Percentiles rank a stretch among this genome's conserved stretches.
Evolutionary conservation across 2,888 invertebrate species (phyloP).

Genomic region (Uloborus plumipes): DNA sequence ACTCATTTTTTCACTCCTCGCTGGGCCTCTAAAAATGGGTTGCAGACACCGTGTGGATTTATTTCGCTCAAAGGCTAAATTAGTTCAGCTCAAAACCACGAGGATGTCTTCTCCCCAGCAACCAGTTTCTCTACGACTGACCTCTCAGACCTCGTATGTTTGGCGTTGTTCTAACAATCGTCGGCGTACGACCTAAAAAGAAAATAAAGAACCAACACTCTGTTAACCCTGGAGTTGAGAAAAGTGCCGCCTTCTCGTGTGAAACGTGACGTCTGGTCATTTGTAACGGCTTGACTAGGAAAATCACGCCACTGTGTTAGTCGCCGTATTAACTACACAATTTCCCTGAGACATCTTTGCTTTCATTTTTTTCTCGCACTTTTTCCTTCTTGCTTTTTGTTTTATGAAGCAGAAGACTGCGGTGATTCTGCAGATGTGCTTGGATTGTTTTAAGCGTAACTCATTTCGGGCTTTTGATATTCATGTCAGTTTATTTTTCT

Average conservation of each 20-base stretch:
- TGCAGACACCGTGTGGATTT: too few species aligned
- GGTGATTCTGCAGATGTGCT: not conserved
- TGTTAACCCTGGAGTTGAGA: constrained; percentile 40
- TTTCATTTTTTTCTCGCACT: not conserved
- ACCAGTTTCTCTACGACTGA: too few species aligned
- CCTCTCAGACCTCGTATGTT: not conserved
- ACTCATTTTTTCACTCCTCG: too few species aligned
- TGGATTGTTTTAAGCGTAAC: not conserved
- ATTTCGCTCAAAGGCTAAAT: too few species aligned
- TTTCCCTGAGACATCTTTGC: not conserved
- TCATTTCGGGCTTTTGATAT: not conserved
- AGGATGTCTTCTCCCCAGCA: too few species aligned
- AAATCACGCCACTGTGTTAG: constrained; percentile 38
- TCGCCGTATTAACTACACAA: not conserved
- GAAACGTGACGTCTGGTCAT: constrained; percentile 51
- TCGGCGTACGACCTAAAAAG: not conserved
- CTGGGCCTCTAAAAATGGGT: too few species aligned
- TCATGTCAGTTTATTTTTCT: too few species aligned
- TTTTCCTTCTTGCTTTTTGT: not conserved
- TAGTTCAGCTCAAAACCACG: too few species aligned
- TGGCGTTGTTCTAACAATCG: constrained; percentile 2
- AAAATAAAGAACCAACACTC: constrained; percentile 3
- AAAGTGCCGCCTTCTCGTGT: constrained; percentile 33
- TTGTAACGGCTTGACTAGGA: constrained; percentile 47
- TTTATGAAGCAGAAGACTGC: not conserved